Percentiles rank a stretch among this genome's conserved stretches.
Conservation (phyloP, 2,113 vertebrate genomes). For the Rattus norvegicus region GRCr8 NC_086019.1:6893501-6894000, state of each 20-base stretch:
- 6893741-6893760: background rate
- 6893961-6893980: background rate
- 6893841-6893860: background rate
- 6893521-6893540: too few relatives aligned
- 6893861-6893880: background rate
- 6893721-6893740: background rate
- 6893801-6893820: background rate
- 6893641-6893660: background rate
- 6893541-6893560: background rate
- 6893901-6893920: slow-evolving; percentile 14
- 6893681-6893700: background rate
- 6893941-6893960: background rate
- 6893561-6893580: background rate
- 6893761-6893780: background rate
- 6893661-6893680: background rate
- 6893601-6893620: background rate
- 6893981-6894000: background rate
- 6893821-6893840: background rate
- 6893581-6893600: background rate
- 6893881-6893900: background rate
- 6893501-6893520: background rate
- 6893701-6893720: background rate
- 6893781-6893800: background rate
- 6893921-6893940: background rate
- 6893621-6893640: background rate